A percentile compares a stretch with the other conserved stretches of the same genome.
Evolutionary conservation across 2,113 vertebrate species (phyloP).

Genomic region (Vulpes vulpes): DNA sequence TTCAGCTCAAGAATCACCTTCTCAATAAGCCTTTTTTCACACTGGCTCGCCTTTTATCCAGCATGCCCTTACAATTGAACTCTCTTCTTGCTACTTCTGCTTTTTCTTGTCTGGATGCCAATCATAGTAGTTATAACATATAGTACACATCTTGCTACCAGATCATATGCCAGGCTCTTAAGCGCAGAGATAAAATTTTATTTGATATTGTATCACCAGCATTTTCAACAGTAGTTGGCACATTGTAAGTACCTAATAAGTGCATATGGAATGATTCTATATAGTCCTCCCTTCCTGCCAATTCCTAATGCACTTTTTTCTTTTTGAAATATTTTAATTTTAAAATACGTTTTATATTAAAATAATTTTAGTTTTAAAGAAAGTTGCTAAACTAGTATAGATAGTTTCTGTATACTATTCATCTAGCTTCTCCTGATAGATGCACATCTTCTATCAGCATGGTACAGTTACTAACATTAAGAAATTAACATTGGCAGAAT

Average conservation of each 20-base stretch:
- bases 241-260: neutral
- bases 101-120: neutral
- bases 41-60: neutral
- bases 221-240: neutral
- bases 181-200: neutral
- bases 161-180: neutral
- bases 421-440: neutral
- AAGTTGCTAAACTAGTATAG: neutral
- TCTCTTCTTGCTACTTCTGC: neutral
- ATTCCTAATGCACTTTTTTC: neutral
- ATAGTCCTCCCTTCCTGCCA: neutral
- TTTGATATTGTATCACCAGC: neutral
- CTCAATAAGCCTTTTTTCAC: neutral
- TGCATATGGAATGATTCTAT: neutral
- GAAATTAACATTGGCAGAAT: neutral
- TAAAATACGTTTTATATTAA: neutral
- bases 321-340: neutral
- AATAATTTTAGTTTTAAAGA: slow-evolving; percentile 13
- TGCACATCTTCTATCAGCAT: neutral
- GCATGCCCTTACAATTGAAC: neutral
- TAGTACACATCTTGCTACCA: neutral
- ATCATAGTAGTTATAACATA: neutral
- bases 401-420: neutral
- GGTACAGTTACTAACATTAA: neutral
- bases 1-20: neutral